These are phyloP conservation scores for Prorops nasuta DNA, from an alignment of 1,140 invertebrate species.

Conservation along the genomic window DNA sequence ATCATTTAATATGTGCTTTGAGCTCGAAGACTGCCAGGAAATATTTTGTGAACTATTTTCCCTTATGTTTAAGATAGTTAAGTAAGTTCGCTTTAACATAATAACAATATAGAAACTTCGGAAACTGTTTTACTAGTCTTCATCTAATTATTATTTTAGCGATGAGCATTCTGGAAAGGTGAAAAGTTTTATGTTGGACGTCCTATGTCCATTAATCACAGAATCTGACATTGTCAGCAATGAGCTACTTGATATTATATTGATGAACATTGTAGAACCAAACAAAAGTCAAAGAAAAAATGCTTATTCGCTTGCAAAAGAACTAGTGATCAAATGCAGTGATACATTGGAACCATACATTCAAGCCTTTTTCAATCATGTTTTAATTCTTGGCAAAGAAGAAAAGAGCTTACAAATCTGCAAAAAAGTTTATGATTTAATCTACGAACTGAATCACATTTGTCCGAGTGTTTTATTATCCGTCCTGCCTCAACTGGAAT, in stretches of 20 bases:
- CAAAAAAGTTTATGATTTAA: constrained; percentile 90
- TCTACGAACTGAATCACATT: constrained; percentile 95
- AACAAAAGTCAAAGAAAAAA: constrained; percentile 88
- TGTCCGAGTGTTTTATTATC: constrained; percentile 84
- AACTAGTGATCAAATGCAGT: constrained; percentile 86
- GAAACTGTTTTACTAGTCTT: neutral
- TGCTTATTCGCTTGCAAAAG: constrained; percentile 87
- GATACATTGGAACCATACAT: constrained; percentile 93
- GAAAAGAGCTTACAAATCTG: constrained; percentile 78
- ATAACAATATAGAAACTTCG: constrained; percentile 1
- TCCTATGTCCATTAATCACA: constrained; percentile 88
- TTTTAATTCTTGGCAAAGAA: constrained; percentile 87
- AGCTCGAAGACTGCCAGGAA: constrained; percentile 94
- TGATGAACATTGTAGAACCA: constrained; percentile 95
- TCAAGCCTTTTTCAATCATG: constrained; percentile 94
- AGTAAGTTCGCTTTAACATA: constrained; percentile 63
- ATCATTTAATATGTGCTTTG: constrained; percentile 98
- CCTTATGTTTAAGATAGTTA: constrained; percentile 95
- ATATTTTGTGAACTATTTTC: constrained; percentile 93
- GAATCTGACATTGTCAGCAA: constrained; percentile 95
- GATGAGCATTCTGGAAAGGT: constrained; percentile 95
- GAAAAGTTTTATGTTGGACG: constrained; percentile 94
- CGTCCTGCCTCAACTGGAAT: constrained; percentile 92
- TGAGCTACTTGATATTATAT: constrained; percentile 89
- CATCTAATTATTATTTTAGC: constrained; percentile 58